Evolutionary conservation across 2,113 vertebrate genomes (phyloP).

Genomic region (Lasiurus borealis): DNA sequence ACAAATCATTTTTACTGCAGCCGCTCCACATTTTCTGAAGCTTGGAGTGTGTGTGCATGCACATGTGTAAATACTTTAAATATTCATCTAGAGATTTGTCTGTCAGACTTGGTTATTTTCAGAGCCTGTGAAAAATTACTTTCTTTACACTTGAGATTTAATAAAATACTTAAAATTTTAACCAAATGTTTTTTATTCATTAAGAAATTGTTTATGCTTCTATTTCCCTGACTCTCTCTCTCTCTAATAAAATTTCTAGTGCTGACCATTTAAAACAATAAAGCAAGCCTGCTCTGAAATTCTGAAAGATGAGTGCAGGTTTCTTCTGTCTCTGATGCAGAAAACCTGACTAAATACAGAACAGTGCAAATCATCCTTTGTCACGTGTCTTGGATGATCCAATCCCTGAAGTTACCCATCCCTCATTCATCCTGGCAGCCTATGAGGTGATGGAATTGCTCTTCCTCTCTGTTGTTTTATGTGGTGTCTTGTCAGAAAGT

Average conservation of each 20-base stretch:
- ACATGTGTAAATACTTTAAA: neutral
- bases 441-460: neutral
- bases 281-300: neutral
- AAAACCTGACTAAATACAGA: constrained; percentile 58
- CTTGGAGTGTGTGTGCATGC: neutral
- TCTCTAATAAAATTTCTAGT: constrained; percentile 14
- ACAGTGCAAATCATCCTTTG: neutral
- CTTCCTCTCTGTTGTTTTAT: constrained; percentile 9
- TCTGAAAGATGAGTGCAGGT: constrained; percentile 31
- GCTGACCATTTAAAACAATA: constrained; percentile 42
- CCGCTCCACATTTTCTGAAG: neutral
- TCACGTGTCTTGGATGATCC: constrained; percentile 32
- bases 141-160: constrained; percentile 57
- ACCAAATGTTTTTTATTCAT: constrained; percentile 40
- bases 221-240: neutral
- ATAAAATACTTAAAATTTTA: constrained; percentile 56
- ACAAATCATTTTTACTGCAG: neutral
- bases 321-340: constrained; percentile 24
- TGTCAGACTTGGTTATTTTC: constrained; percentile 49
- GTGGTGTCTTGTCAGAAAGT: constrained; percentile 61
- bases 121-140: neutral
- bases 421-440: constrained; percentile 52
- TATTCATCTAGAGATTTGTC: constrained; percentile 32
- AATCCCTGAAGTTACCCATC: neutral
- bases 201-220: neutral